These are phyloP conservation scores for Xestoiulus laeticollis DNA, from an alignment of 2,888 invertebrate species.

Conservation along the genomic window DNA sequence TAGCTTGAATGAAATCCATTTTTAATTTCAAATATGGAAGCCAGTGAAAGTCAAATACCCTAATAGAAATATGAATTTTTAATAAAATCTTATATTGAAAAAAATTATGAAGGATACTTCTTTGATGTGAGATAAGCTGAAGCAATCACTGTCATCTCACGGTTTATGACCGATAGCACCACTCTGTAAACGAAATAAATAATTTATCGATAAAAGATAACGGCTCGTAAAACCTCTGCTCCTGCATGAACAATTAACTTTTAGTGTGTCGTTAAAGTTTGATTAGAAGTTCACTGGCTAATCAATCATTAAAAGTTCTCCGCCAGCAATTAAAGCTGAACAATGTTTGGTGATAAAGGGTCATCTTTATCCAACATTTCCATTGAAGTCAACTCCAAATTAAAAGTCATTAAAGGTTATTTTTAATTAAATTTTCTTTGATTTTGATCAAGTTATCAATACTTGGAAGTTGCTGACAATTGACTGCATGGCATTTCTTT, in stretches of 20 bases:
- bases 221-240: not conserved
- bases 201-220: not conserved
- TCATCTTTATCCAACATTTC: no score
- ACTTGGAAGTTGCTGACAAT: no score
- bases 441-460: no score
- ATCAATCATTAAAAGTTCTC: not conserved
- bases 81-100: no score
- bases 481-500: no score
- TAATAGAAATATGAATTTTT: no score
- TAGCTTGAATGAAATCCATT: no score
- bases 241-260: slow-evolving; percentile 17
- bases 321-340: not conserved
- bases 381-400: no score
- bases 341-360: not conserved
- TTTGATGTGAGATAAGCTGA: not conserved
- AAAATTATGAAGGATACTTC: not conserved
- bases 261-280: not conserved
- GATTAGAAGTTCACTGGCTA: not conserved
- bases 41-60: no score
- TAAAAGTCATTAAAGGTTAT: no score
- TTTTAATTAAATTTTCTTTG: no score
- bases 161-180: not conserved
- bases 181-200: not conserved
- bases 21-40: no score
- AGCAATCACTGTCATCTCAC: not conserved